Percentiles rank a stretch among this genome's conserved stretches.
Conservation (phyloP, 2,797 vertebrate genomes). For the Liasis olivaceus region DNA sequence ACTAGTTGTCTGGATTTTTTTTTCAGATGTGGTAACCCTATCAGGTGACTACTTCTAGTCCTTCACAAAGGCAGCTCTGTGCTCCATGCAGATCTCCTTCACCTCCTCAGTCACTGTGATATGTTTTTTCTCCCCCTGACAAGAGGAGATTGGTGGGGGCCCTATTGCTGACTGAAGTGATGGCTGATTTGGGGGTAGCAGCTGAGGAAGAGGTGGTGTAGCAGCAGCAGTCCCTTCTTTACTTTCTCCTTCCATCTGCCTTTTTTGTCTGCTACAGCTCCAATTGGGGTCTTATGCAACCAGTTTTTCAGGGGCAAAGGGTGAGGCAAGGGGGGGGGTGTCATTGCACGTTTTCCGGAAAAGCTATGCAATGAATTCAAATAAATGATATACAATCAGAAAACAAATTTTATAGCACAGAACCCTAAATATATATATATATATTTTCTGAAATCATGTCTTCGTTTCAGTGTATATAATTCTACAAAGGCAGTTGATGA, state of each 20-base stretch:
- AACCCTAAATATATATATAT: not conserved
- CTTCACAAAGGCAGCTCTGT: not conserved
- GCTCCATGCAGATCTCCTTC: not conserved
- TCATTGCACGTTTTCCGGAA: not conserved
- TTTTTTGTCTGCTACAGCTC: not conserved
- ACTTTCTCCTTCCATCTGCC: not conserved
- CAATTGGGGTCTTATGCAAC: not conserved
- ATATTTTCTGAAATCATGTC: not conserved
- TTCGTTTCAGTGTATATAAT: not conserved
- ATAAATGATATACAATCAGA: not conserved
- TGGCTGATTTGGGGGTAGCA: not conserved
- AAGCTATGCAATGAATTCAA: rapidly evolving
- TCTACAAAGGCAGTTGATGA: not conserved
- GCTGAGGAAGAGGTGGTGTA: not conserved
- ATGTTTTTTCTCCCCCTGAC: not conserved
- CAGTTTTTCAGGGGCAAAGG: not conserved
- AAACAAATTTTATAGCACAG: not conserved
- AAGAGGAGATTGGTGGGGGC: not conserved
- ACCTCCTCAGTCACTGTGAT: not conserved
- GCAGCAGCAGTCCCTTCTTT: not conserved
- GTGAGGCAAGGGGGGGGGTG: not conserved
- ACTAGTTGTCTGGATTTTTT: not conserved
- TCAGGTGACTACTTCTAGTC: not conserved
- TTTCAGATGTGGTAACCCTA: not conserved
- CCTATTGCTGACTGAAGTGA: not conserved